These are phyloP conservation scores for Philereme vetulata DNA, from an alignment of 2,888 invertebrate genomes.

Conservation along the genomic window DNA sequence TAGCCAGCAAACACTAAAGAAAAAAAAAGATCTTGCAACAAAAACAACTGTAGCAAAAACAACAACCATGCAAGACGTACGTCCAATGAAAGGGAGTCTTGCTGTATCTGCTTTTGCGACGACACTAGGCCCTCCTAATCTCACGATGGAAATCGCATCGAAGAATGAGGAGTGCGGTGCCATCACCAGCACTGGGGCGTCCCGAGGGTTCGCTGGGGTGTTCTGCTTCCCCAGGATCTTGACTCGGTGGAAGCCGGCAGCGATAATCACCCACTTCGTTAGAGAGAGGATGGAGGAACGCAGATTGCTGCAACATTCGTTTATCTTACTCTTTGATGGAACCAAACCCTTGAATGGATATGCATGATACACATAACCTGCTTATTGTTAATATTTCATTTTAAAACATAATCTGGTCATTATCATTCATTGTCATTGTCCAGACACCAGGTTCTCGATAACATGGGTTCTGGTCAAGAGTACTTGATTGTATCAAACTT, in stretches of 20 bases:
- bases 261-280: slow-evolving; percentile 90
- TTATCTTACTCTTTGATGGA: slow-evolving; percentile 7
- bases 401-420: too few species aligned
- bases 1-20: slow-evolving; percentile 12
- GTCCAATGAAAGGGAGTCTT: slow-evolving; percentile 94
- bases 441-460: too few species aligned
- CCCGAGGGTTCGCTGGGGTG: slow-evolving; percentile 76
- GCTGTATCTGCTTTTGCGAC: slow-evolving; percentile 95
- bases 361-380: too few species aligned
- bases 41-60: slow-evolving; percentile 18
- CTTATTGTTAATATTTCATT: too few species aligned
- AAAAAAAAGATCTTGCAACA: slow-evolving; percentile 1
- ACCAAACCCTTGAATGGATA: too few species aligned
- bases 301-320: slow-evolving; percentile 80
- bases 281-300: slow-evolving; percentile 86
- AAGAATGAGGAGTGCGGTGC: slow-evolving; percentile 97
- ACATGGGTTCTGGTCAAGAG: too few species aligned
- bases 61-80: slow-evolving; percentile 82
- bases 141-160: slow-evolving; percentile 93
- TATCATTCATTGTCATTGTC: too few species aligned
- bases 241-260: slow-evolving; percentile 92
- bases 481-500: too few species aligned
- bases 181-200: slow-evolving; percentile 93
- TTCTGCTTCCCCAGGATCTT: slow-evolving; percentile 87
- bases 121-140: slow-evolving; percentile 93